Evolutionary conservation across 2,888 invertebrate species (phyloP).

Genomic region (Synergus itoensis): DNA sequence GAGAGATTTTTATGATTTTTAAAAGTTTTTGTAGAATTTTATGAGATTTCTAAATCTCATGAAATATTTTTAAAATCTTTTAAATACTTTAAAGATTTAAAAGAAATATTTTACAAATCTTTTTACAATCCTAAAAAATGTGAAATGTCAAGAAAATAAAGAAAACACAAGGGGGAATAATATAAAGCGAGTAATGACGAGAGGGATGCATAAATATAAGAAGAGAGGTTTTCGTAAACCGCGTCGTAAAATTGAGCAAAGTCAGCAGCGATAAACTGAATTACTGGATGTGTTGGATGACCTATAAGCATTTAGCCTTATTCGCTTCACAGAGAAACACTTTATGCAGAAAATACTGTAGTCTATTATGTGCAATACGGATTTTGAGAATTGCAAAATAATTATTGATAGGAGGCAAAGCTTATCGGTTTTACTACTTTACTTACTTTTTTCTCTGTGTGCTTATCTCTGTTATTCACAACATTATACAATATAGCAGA

Average conservation of each 20-base stretch:
- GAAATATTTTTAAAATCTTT: no score
- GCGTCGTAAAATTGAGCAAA: conserved; percentile 52
- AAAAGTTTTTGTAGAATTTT: no score
- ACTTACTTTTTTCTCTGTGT: no score
- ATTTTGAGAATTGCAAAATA: conserved; percentile 11
- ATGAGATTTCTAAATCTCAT: no score
- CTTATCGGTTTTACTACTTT: neutral
- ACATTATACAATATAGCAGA: neutral
- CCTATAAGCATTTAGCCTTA: conserved; percentile 36
- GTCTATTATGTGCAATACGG: conserved; percentile 4
- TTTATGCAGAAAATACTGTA: conserved; percentile 34
- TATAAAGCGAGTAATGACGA: conserved; percentile 31
- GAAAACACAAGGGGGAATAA: conserved; percentile 24
- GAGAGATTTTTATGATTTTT: no score
- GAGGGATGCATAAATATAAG: conserved; percentile 21
- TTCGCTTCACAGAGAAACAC: conserved; percentile 1
- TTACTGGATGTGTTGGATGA: conserved; percentile 45
- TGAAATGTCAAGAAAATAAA: conserved; percentile 1
- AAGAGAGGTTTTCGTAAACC: conserved; percentile 7
- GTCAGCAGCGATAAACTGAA: conserved; percentile 57
- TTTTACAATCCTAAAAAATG: no score
- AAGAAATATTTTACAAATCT: no score
- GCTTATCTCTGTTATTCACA: neutral
- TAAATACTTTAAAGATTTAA: no score
- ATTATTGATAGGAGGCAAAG: neutral